Base-by-base conservation (phyloP, 92 coral and sea anemone species). In the Parazoanthus atlanticus region DNA sequence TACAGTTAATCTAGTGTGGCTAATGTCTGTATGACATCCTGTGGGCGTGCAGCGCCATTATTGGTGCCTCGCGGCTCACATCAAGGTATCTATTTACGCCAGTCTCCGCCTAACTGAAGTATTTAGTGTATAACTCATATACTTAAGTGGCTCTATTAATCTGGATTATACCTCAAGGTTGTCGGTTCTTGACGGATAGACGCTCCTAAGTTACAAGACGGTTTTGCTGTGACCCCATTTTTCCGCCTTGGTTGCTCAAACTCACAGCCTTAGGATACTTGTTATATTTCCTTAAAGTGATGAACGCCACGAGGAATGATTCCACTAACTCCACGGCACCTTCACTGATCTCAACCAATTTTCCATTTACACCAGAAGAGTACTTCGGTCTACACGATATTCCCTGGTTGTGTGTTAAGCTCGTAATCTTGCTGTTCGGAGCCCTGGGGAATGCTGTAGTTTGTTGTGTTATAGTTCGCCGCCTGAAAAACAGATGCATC, bases 51-150 rank as follows among this genome's bases (percentile, higher is more conserved):
- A 3, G 17, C 28, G 21, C 3, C 36, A 8, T 47, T 38, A 36
- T 74, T 74, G 26, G 43, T 29, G 64, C 23, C 33, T 76, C 34
- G 19, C 23, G 61, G 82, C 17, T 26, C 25, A 7, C 9, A 30
- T 47, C 21, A 78, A 78, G 26, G 67, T 21, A 47, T 10, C 6
- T 76, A 76, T 78, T 78, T 17, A 30, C 66, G 21, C 31, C 23
- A 5, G 82, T n/a, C 82, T 78, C 82, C 82, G 82, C 82, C 82
- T 52, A 28, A 28, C 61, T 78, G 82, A 47, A 78, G 61, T 52
- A 78, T 43, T 78, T 78, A 78, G 66, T 41, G 8, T n/a, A 43
- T 8, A 49, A 43, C 33, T 78, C 38, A 47, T 41, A 78, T 78
- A 78, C 46, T 47, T 5, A 75, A 32, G 47, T 38, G 79, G 33